A percentile compares a stretch with the other conserved stretches of the same genome.
phyloP scores from a whole-genome alignment of 35 echinoderm and acorn worm genomes.

The Apostichopus californicus region DNA sequence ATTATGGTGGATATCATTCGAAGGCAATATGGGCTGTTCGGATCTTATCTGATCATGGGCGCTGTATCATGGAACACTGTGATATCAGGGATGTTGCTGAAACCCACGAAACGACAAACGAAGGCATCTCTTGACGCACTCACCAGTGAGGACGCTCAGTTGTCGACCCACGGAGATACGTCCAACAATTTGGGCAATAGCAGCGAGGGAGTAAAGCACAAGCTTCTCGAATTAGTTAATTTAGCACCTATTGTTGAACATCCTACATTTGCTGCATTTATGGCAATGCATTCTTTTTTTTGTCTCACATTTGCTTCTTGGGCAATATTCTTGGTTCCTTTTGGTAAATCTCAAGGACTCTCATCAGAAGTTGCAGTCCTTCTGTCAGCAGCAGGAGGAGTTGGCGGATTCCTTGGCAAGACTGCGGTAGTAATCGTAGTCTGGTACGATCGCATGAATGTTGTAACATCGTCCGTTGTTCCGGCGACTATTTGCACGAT shows the following conservation, averaged over 20 bases:
- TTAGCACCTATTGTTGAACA: background rate
- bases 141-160: background rate
- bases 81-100: background rate
- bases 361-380: background rate
- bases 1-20: background rate
- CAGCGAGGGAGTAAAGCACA: too few species aligned
- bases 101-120: background rate
- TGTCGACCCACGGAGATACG: too few species aligned
- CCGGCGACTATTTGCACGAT: background rate
- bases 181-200: too few species aligned
- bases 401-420: constrained; percentile 35
- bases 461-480: background rate
- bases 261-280: background rate
- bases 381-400: constrained; percentile 14
- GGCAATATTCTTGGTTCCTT: background rate
- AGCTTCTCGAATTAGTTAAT: background rate
- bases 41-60: background rate
- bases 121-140: background rate
- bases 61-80: background rate
- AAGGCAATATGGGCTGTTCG: background rate
- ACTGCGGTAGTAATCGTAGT: background rate
- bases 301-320: background rate
- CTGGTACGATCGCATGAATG: constrained; percentile 6
- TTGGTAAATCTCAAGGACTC: constrained; percentile 6
- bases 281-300: background rate